These are phyloP conservation scores for Palythoa heliodiscus DNA, from an alignment of 92 coral and sea anemone genomes.

Conservation along the genomic window DNA sequence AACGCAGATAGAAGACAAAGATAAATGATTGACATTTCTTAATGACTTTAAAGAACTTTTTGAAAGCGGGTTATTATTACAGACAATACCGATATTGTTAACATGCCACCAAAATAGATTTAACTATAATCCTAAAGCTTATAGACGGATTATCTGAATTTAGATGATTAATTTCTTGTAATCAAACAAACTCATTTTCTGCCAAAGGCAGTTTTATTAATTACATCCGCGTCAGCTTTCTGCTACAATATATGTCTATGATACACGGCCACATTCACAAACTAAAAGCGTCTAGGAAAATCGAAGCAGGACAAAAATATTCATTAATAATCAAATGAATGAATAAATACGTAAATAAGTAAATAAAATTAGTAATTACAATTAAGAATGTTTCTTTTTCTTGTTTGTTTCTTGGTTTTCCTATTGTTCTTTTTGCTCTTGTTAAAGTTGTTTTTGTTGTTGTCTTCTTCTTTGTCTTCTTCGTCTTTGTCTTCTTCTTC, in stretches of 20 bases:
- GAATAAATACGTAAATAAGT: no score
- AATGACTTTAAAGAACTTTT: conserved; percentile 23
- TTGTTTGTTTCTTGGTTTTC: no score
- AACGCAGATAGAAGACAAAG: conserved; percentile 23
- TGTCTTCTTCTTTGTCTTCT: no score
- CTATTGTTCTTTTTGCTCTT: no score
- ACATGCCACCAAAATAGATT: conserved; percentile 4
- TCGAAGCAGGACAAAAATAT: neutral
- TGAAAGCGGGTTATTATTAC: conserved; percentile 4
- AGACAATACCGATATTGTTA: neutral
- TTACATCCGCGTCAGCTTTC: neutral
- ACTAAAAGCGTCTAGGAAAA: neutral
- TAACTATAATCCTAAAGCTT: neutral
- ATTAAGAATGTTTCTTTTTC: no score
- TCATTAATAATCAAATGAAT: no score
- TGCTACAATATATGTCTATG: neutral
- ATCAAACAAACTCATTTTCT: neutral
- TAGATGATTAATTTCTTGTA: neutral
- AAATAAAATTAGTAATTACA: no score
- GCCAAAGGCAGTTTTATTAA: neutral
- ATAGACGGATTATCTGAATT: conserved; percentile 32
- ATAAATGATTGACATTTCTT: conserved; percentile 16
- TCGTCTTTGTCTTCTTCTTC: no score
- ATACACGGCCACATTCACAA: no score
- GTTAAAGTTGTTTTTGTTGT: no score